Evolutionary conservation across 2,113 vertebrate species (phyloP).

Genomic region (Campylomormyrus tamandua): DNA sequence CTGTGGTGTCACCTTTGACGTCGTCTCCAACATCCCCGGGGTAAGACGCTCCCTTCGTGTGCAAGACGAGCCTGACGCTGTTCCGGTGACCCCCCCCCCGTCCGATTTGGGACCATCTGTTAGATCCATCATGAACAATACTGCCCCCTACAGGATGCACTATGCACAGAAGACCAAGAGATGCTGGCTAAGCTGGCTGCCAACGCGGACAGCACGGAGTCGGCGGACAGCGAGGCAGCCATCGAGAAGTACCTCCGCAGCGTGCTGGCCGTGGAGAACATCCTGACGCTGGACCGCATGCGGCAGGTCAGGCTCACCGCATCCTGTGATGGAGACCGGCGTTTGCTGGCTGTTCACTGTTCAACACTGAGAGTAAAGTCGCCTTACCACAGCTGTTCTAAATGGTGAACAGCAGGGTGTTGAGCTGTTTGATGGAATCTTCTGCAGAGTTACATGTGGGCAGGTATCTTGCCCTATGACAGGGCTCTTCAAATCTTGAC

Average conservation of each 20-base stretch:
- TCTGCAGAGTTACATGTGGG: not conserved
- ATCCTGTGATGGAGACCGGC: not conserved
- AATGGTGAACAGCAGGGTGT: not conserved
- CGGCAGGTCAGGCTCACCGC: constrained; percentile 72
- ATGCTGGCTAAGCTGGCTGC: constrained; percentile 84
- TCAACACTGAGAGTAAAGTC: not conserved
- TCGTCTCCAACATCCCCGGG: constrained; percentile 97
- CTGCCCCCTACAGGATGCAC: constrained; percentile 69
- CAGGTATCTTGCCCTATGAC: not conserved
- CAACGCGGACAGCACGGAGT: constrained; percentile 72
- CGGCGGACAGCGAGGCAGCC: constrained; percentile 80
- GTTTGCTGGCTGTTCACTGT: not conserved
- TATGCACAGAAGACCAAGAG: constrained; percentile 86
- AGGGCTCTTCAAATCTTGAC: not conserved
- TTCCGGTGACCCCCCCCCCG: not conserved
- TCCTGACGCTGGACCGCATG: constrained; percentile 85
- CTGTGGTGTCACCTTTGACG: constrained; percentile 90
- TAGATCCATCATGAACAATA: not conserved
- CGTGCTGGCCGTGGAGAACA: constrained; percentile 91
- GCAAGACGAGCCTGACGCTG: not conserved
- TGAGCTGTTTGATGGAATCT: not conserved
- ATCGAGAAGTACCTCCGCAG: constrained; percentile 92
- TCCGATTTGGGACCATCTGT: not conserved
- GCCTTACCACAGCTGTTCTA: not conserved
- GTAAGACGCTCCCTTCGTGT: constrained; percentile 46